Base-by-base conservation (phyloP, 2,888 invertebrate species). In the Dromius quadrimaculatus region DNA sequence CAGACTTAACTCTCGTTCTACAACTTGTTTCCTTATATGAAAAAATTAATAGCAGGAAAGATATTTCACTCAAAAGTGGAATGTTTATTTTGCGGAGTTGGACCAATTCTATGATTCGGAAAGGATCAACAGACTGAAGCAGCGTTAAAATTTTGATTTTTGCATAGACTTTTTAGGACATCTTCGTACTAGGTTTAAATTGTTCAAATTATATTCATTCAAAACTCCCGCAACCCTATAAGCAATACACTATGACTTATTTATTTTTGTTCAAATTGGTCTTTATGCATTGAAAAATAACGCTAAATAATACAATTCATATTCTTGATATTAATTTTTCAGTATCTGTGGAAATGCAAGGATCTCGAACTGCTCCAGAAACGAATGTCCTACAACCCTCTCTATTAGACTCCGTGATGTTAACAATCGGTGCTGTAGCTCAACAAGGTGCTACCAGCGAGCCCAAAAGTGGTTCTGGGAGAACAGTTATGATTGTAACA, bases 351-450 rank as follows among this genome's bases (percentile, higher is more conserved):
- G 68, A 68, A 54, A 43, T 23, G 43, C 59, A n/a, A 3, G 28
- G 43, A 13, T 19, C 43, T n/a, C 17, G 43, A 32, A 38, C 38
- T 38, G 8, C 19, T 11, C 23, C n/a, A 28, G 22, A 3, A 36
- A 38, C 3, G 20, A 43, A 57, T 4, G 32, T 47, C 2, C 71
- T 79, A 66, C 74, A 79, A 0, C 73, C 47, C 17, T 36, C 76
- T 8, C 61, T 78, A 34, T 72, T 77, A 0, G 81, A 81, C 28
- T 76, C 79, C 1, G 61, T 79, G 2, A 74, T 86, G 43, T 78
- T 85, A 61, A 81, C 83, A 43, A 79, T 85, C 32, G 85, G 85
- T 0, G 81, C 84, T 1, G 81, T 85, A 6, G 85, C 84, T 69
- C 83, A 84, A 71, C 86, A 86, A 76, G 84, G 85, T 2, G 80